phyloP scores from a whole-genome alignment of 2,797 vertebrate genomes.

The Coendou prehensilis region DNA sequence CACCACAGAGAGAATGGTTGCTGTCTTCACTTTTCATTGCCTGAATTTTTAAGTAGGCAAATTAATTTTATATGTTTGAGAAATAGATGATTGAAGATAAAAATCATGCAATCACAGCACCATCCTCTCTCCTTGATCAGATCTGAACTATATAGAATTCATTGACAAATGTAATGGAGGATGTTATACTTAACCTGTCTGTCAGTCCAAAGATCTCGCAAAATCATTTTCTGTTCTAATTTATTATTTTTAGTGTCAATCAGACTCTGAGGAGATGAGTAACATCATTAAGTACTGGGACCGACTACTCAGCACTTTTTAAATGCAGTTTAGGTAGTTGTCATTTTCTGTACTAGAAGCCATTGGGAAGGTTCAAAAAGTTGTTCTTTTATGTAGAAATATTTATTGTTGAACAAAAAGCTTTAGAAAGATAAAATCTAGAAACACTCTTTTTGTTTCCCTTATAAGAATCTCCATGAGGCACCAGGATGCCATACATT shows the following conservation, averaged over 20 bases:
- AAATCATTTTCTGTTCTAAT: conserved; percentile 93
- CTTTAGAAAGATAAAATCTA: conserved; percentile 72
- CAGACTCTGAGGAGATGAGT: conserved; percentile 89
- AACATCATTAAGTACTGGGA: conserved; percentile 91
- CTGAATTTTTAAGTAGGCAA: conserved; percentile 81
- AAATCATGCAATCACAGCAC: conserved; percentile 88
- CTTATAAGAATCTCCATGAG: background rate
- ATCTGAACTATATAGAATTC: conserved; percentile 89
- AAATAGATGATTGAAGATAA: conserved; percentile 81
- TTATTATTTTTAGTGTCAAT: conserved; percentile 95
- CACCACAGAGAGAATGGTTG: conserved; percentile 58
- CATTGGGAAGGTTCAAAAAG: conserved; percentile 91
- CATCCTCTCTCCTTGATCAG: conserved; percentile 87
- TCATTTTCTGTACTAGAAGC: conserved; percentile 92
- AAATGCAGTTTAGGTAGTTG: conserved; percentile 92
- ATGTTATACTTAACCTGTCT: conserved; percentile 91
- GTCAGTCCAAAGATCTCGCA: conserved; percentile 89
- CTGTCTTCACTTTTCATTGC: conserved; percentile 70
- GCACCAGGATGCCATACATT: fast-evolving
- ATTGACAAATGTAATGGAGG: conserved; percentile 89
- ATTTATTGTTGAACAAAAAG: conserved; percentile 80
- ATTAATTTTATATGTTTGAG: conserved; percentile 84
- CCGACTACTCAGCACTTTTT: conserved; percentile 93
- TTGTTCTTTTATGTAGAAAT: conserved; percentile 83
- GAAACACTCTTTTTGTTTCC: conserved; percentile 58